Base-by-base conservation (phyloP, 1,140 invertebrate species). In the Rhopalosiphum maidis region DNA sequence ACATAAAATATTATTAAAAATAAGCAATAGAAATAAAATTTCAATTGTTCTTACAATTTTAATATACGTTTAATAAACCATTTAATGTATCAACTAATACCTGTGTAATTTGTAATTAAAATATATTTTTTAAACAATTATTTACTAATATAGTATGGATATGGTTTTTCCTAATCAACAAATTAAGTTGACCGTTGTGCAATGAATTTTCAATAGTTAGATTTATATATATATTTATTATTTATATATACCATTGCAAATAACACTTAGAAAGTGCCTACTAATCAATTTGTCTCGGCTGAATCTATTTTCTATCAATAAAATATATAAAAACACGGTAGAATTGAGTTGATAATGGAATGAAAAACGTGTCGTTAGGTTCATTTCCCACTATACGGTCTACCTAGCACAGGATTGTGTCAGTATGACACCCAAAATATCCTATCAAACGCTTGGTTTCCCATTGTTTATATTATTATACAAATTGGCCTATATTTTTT, bases 201-300 rank as follows among this genome's bases (percentile, higher is more conserved):
- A 92, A 92, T 83, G 30, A 51, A 82, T 83, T 51, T 91, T 48
- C 55, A n/a, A 25, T 91, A 43, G 21, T 22, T 30, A 82, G 21
- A 43, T 25, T 22, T 43, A 15, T 55, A 68, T 46, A 48, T 83
- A 48, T 68, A 37, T 48, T 37, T n/a, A 86, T 86, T 23, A 37
- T 46, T 35, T 82, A 68, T 15, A 43, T 30, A 77, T 22, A 46
- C 91, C 43, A 93, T 93, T 93, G 77, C 82, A 86, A 93, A 93
- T 93, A 90, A 93, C 48, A 51, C 77, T 30, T 93, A 93, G 91
- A 93, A 93, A 93, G 91, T 93, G 91, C 54, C 91, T 93, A 30
- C 82, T 86, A 93, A 93, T 93, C 91, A 93, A 93, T 93, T 93
- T 86, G 91, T 55, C 86, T 93, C 91, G 91, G 91, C 82, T 93